A percentile compares a stretch with the other conserved stretches of the same genome.
Conservation (phyloP, 2,113 vertebrate genomes). For the Gopherus flavomarginatus region DNA sequence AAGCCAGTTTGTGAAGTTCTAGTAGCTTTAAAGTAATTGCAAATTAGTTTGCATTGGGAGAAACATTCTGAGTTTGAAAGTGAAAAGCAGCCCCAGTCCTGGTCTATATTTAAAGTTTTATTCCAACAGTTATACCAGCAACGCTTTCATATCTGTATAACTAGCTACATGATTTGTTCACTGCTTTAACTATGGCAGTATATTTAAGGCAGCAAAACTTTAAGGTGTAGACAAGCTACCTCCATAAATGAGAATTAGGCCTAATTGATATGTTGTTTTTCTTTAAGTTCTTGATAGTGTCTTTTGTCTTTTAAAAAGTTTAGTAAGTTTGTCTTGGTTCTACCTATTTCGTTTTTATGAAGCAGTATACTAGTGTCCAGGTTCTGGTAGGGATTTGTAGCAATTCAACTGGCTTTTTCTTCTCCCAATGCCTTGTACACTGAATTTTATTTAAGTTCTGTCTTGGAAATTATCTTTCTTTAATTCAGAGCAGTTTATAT, state of each 20-base stretch:
- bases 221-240: not conserved
- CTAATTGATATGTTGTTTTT: not conserved
- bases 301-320: not conserved
- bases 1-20: not conserved
- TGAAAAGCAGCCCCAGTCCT: not conserved
- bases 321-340: not conserved
- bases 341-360: not conserved
- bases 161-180: not conserved
- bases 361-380: not conserved
- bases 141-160: not conserved
- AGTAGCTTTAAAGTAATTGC: not conserved
- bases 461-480: not conserved
- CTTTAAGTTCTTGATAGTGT: slow-evolving; percentile 4
- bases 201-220: not conserved
- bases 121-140: not conserved
- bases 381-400: not conserved
- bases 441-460: not conserved
- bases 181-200: not conserved
- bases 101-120: not conserved
- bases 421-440: not conserved
- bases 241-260: not conserved
- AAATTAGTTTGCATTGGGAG: not conserved
- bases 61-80: not conserved
- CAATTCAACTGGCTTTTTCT: not conserved
- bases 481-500: not conserved